Evolutionary conservation across 2,113 vertebrate genomes (phyloP), one percentile per base, ranked within the genome.

Genomic region (Actinemys pallida): DNA sequence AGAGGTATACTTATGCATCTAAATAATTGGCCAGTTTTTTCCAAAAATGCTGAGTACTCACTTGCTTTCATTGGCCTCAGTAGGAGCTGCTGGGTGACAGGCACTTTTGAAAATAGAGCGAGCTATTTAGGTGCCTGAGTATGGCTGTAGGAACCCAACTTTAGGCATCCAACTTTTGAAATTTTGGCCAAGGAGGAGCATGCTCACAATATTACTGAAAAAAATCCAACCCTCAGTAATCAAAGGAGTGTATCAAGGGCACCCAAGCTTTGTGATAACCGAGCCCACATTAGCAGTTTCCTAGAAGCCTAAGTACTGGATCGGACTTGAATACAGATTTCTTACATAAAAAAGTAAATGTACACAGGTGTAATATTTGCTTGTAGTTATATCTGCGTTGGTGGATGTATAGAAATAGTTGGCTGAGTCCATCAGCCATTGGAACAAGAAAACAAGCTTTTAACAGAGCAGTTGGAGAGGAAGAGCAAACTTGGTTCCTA

Each of bases 241-340:
- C 92, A 6, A 81, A 1, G 39, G 12, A 4, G 0, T 83, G 0
- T 75, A 39, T 85, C 83, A 91, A 75, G 54, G 56, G 13, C 69
- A 78, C 83, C 54, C 69, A 0, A 0, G 24, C 25, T 1, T 56
- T 81, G 76, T 45, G 84, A 53, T 97, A 25, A 83, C 87, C 88
- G 82, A 78, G 76, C 90, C 25, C 54, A 47, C 14, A 2, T 93
- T 82, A 90, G 78, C 93, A 94, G 76, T 90, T 92, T 89, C 76
- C 94, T 1, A 1, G 91, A 96, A 92, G 52, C 0, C 0, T 54
- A 57, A 90, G 16, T 4, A 0, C 80, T 89, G 81, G 35, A 10
- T 27, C 54, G n/a, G 65, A 45, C n/a, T 90, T 59, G 82, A 69
- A 59, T 54, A 17, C 4, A 81, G 56, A 84, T 72, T 80, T 84